Percentiles rank a stretch among this genome's conserved stretches.
Conservation (phyloP, 2,888 invertebrate genomes). For the Mimachlamys varia region DNA sequence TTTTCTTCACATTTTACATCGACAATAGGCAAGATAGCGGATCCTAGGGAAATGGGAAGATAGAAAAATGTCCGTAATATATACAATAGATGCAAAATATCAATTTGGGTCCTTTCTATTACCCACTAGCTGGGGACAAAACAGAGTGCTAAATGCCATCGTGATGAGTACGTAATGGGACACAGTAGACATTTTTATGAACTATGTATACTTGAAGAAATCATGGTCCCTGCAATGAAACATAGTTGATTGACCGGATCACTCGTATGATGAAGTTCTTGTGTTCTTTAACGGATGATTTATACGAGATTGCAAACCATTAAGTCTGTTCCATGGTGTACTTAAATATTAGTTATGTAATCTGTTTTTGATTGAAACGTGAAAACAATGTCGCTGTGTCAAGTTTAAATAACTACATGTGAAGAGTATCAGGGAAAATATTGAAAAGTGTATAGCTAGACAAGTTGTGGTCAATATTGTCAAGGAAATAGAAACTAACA, state of each 20-base stretch:
- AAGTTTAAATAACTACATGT: too few relatives aligned
- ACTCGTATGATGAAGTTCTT: neutral
- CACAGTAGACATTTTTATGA: neutral
- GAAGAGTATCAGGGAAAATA: too few relatives aligned
- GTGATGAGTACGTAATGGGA: neutral
- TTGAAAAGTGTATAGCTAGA: too few relatives aligned
- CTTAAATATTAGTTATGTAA: too few relatives aligned
- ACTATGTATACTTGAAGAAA: neutral
- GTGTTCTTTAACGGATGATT: too few relatives aligned
- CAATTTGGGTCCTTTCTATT: neutral
- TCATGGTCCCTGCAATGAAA: neutral
- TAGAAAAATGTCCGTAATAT: neutral
- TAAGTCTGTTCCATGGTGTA: too few relatives aligned
- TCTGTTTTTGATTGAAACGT: too few relatives aligned
- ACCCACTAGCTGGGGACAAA: neutral
- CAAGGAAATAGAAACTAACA: too few relatives aligned
- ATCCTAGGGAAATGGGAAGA: neutral
- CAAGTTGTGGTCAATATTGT: too few relatives aligned
- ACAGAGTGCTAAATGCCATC: neutral
- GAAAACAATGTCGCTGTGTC: too few relatives aligned
- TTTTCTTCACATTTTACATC: neutral
- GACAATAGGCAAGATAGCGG: neutral
- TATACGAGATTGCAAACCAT: too few relatives aligned
- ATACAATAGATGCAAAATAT: neutral
- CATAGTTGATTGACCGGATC: neutral